A percentile compares a stretch with the other conserved stretches of the same genome.
phyloP scores from a whole-genome alignment of 2,113 vertebrate genomes.

The Passer domesticus region DNA sequence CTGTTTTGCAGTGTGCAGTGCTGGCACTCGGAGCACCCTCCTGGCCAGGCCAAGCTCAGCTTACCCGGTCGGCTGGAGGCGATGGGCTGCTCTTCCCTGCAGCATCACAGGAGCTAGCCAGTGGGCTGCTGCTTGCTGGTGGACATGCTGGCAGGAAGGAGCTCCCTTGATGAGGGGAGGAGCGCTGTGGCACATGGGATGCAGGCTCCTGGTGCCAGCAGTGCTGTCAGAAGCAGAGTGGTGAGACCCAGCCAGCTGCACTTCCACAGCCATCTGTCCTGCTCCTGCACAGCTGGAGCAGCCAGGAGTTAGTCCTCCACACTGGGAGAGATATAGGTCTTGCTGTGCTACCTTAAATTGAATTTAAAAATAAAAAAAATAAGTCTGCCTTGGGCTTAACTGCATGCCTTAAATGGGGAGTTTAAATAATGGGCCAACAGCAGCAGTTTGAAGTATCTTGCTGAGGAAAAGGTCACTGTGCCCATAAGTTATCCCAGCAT shows the following conservation, averaged over 20 bases:
- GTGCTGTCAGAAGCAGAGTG: fast-evolving
- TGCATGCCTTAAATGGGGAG: slow-evolving; percentile 20
- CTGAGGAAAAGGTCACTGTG: slow-evolving; percentile 70
- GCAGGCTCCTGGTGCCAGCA: not conserved
- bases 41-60: not conserved
- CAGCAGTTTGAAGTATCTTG: slow-evolving; percentile 64
- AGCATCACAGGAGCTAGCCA: not conserved
- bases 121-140: not conserved
- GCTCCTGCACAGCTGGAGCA: not conserved
- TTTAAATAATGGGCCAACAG: slow-evolving; percentile 71
- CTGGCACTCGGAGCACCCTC: not conserved
- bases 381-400: not conserved
- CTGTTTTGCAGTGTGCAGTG: not conserved
- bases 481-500: slow-evolving; percentile 71
- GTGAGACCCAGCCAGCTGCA: not conserved
- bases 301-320: not conserved
- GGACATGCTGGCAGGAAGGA: not conserved
- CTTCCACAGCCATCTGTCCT: not conserved
- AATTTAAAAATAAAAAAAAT: not conserved
- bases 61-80: not conserved
- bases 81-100: not conserved
- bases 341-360: slow-evolving; percentile 39
- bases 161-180: not conserved
- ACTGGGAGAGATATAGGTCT: not conserved
- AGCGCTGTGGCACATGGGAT: not conserved